Evolutionary conservation across 1,140 invertebrate genomes (phyloP), one percentile per base, ranked within the genome.

Genomic region (Paramacrobiotus metropolitanus): DNA sequence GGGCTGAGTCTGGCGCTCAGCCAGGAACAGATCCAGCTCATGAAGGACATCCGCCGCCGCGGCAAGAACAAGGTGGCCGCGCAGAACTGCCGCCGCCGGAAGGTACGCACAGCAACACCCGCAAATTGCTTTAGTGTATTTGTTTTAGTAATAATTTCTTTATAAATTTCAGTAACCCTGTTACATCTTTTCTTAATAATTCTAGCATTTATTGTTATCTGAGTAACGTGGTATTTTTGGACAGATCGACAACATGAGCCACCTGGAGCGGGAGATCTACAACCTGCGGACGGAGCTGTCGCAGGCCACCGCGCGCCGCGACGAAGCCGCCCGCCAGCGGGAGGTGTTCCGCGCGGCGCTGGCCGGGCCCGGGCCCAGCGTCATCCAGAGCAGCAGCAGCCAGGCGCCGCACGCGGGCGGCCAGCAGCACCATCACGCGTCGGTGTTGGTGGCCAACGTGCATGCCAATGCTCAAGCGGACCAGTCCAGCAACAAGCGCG

Each of bases 41-140:
- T 60, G 40, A 60, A 48, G 24, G 60, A 60, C 24, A 60, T 60
- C 31, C 60, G 60, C 24, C 30, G 60, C 4, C 60, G 60, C 9
- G 60, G 60, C 15, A 60, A 60, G 60, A 60, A 60, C 24, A 60
- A 60, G 24, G 40, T 60, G 18, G 60, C 60, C 18, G 60, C 60
- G 9, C 60, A 60, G 24, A 60, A 60, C 60, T 60, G 60, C 40
- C 60, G 60, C 21, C 9, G 24, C 15, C 15, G 60, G 24, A 60
- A 60, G 40, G 30, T 60, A 24, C 15, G 48, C 34, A 40, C 34
- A 40, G 9, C n/a, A 40, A 9, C 34, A 40, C 9, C 34, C n/a
- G 34, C n/a, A 9, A 40, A n/a, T n/a, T n/a, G n/a, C n/a, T n/a
- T n/a, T n/a, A n/a, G n/a, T n/a, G n/a, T n/a, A n/a, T n/a, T n/a